Base-by-base conservation (phyloP, 2,888 invertebrate species). In the Spicauda simplicius region DNA sequence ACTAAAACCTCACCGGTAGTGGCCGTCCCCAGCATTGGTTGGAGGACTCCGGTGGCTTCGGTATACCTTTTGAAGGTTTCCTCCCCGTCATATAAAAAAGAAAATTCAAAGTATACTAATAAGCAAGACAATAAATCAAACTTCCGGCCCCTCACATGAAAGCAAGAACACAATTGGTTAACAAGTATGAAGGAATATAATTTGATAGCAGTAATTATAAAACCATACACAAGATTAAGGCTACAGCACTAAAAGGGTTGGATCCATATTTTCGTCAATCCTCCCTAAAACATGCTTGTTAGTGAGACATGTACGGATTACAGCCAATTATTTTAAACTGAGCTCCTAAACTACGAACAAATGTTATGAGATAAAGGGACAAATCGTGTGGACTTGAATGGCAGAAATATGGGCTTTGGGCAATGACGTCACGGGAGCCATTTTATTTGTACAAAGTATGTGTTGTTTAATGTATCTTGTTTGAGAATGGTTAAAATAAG, bases 281-380 rank as follows among this genome's bases (percentile, higher is more conserved):
- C 41, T 8, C n/a, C 2, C n/a, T 3, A 1, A n/a, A 45, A 14
- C 12, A 45, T 45, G 45, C n/a, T 12, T 45, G 10, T 50, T 50
- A 50, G 18, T 11, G 18, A 18, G 45, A 45, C 45, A 45, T 45
- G n/a, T 45, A 45, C 45, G 45, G 45, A 45, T 45, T n/a, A 45
- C 14, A 45, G 45, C n/a, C 45, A 45, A 45, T 45, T 41, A 41
- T 62, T 20, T 62, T 45, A n/a, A 19, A 58, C 41, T 33, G 10
- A 10, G 65, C 65, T 65, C 65, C 65, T 59, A 0, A 16, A 16
- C 65, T 45, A 64, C 14, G 18, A 41, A 41, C 18, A 54, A 58
- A 59, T 59, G 59, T 65, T 65, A 59, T 54, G 59, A 50, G 59
- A 65, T 59, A 54, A 59, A 59, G 50, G 41, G 65, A 45, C 54